phyloP scores from a whole-genome alignment of 37 sponge, comb jelly and placozoan genomes.

The Theonella swinhoei region DNA sequence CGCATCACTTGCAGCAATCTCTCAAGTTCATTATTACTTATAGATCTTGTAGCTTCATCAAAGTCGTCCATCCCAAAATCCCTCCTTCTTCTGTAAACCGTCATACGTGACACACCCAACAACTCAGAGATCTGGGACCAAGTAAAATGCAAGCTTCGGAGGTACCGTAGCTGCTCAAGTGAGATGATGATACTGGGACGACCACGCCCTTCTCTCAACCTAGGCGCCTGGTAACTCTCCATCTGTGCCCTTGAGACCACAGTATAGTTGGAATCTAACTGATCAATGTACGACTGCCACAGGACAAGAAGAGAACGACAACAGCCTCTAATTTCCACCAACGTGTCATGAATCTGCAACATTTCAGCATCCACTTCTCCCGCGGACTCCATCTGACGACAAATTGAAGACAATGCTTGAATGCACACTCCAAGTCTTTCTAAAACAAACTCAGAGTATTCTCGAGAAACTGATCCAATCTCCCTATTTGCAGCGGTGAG shows the following conservation, averaged over 20 bases:
- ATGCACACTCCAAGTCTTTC: too few species aligned
- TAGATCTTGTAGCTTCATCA: background rate
- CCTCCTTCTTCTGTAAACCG: conserved; percentile 39
- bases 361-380: background rate
- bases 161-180: conserved; percentile 37
- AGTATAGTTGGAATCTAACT: background rate
- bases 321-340: conserved; percentile 1
- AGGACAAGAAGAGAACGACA: conserved; percentile 8
- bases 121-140: conserved; percentile 38
- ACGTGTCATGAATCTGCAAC: background rate
- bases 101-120: conserved; percentile 37
- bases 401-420: too few species aligned
- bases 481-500: background rate
- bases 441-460: too few species aligned
- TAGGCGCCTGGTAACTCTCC: conserved; percentile 6
- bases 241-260: conserved; percentile 5
- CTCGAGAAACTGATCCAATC: background rate
- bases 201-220: conserved; percentile 2
- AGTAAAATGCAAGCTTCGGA: conserved; percentile 29
- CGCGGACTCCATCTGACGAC: background rate
- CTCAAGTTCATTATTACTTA: background rate
- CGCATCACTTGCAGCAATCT: too few species aligned
- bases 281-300: conserved; percentile 5
- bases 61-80: conserved; percentile 23
- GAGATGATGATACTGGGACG: conserved; percentile 5